Evolutionary conservation across 92 coral and sea anemone species (phyloP).

Genomic region (Muricea muricata): DNA sequence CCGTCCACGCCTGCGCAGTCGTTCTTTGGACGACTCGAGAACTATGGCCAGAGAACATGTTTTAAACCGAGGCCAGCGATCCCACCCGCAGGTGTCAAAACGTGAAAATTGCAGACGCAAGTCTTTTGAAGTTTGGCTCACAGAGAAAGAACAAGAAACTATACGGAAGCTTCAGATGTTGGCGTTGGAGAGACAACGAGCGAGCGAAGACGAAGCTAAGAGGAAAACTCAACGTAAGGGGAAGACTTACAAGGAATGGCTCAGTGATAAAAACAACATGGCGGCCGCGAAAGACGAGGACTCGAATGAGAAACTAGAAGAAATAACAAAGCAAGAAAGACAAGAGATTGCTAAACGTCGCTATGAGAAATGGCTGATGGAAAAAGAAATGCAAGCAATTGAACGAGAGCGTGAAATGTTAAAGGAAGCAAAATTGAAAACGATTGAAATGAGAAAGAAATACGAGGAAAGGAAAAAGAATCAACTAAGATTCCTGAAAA

Average conservation of each 20-base stretch:
- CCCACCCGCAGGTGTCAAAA: slow-evolving; percentile 41
- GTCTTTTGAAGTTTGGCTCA: slow-evolving; percentile 91
- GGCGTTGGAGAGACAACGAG: slow-evolving; percentile 61
- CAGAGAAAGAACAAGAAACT: slow-evolving; percentile 78
- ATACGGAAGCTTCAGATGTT: slow-evolving; percentile 71
- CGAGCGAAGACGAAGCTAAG: slow-evolving; percentile 71
- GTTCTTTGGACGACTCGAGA: slow-evolving; percentile 22
- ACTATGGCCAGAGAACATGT: slow-evolving; percentile 18
- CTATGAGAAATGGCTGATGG: slow-evolving; percentile 92
- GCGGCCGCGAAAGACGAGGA: slow-evolving; percentile 67
- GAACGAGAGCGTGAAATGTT: slow-evolving; percentile 78
- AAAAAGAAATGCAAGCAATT: slow-evolving; percentile 81
- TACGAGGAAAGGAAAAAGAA: slow-evolving; percentile 86
- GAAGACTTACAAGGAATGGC: slow-evolving; percentile 92
- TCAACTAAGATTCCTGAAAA: slow-evolving; percentile 17
- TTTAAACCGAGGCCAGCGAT: not conserved
- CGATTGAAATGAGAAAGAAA: slow-evolving; percentile 76
- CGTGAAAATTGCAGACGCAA: slow-evolving; percentile 58
- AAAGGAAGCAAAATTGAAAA: slow-evolving; percentile 73
- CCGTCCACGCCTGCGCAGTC: slow-evolving; percentile 37
- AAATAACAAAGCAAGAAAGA: slow-evolving; percentile 30
- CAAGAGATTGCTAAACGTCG: slow-evolving; percentile 60
- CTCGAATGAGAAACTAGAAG: not conserved
- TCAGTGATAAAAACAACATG: slow-evolving; percentile 81
- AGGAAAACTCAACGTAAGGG: slow-evolving; percentile 71